phyloP scores from a whole-genome alignment of 1,140 invertebrate genomes.

The Cyrtorhinus lividipennis region DNA sequence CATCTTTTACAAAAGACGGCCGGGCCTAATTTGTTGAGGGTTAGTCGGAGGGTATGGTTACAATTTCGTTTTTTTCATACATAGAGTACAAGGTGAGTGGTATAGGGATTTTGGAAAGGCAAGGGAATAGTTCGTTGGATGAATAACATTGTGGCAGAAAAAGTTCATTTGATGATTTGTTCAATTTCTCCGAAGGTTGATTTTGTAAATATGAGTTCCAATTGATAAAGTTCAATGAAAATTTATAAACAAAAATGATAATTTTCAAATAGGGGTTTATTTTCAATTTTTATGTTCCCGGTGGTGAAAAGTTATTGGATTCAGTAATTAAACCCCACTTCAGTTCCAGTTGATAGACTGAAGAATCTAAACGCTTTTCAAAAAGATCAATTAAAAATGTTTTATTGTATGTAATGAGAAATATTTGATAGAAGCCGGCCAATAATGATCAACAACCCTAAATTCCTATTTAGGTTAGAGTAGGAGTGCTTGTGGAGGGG shows the following conservation, averaged over 20 bases:
- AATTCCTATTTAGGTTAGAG: not conserved
- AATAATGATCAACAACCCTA: not conserved
- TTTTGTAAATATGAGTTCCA: not conserved
- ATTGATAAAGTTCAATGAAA: too few relatives aligned
- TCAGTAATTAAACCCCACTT: too few relatives aligned
- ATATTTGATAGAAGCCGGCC: not conserved
- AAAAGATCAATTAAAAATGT: not conserved
- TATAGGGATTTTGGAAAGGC: too few relatives aligned
- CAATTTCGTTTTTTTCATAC: not conserved
- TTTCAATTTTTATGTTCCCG: not conserved
- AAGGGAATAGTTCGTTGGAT: too few relatives aligned
- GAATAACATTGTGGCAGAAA: too few relatives aligned
- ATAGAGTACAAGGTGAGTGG: not conserved
- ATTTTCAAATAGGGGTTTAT: too few relatives aligned
- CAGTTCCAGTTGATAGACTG: too few relatives aligned
- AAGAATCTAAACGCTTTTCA: not conserved
- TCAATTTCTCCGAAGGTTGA: too few relatives aligned
- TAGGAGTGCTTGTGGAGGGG: not conserved
- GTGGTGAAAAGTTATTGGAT: not conserved
- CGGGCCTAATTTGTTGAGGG: slow-evolving; percentile 18
- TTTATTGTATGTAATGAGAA: not conserved
- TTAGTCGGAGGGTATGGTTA: slow-evolving; percentile 9
- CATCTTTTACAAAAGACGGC: not conserved
- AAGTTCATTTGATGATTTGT: too few relatives aligned
- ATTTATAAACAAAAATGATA: too few relatives aligned